A percentile compares a stretch with the other conserved stretches of the same genome.
Conservation (phyloP, 2,113 vertebrate species). For the Mola mola region DNA sequence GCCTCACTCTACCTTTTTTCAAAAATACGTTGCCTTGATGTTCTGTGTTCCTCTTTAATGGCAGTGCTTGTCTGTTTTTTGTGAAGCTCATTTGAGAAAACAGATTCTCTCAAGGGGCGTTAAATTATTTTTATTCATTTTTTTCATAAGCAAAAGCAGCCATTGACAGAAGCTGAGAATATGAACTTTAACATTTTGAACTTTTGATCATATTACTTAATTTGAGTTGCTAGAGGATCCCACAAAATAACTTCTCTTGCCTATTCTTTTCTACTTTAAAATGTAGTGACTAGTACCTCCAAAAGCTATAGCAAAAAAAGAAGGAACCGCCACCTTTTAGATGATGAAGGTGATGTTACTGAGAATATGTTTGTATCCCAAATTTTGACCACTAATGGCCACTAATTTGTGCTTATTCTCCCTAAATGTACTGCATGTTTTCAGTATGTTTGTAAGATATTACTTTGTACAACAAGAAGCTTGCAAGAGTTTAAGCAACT, state of each 20-base stretch:
- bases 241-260: no score
- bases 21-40: not conserved
- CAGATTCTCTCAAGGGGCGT: constrained; percentile 23
- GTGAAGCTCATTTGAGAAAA: constrained; percentile 16
- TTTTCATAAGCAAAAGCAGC: constrained; percentile 38
- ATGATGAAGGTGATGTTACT: not conserved
- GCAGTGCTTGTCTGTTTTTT: constrained; percentile 21
- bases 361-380: no score
- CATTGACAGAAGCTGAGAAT: constrained; percentile 14
- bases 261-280: no score
- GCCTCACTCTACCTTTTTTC: not conserved
- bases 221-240: no score
- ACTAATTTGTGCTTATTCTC: no score
- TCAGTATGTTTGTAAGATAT: no score
- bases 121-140: constrained; percentile 17
- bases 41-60: constrained; percentile 17
- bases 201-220: no score
- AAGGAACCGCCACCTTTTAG: not conserved
- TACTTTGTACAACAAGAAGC: no score
- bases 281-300: not conserved
- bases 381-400: not conserved
- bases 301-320: not conserved
- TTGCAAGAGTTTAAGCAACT: no score
- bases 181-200: no score
- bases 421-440: no score